Evolutionary conservation across 1,140 invertebrate species (phyloP).

Genomic region (Orchestia grillus): DNA sequence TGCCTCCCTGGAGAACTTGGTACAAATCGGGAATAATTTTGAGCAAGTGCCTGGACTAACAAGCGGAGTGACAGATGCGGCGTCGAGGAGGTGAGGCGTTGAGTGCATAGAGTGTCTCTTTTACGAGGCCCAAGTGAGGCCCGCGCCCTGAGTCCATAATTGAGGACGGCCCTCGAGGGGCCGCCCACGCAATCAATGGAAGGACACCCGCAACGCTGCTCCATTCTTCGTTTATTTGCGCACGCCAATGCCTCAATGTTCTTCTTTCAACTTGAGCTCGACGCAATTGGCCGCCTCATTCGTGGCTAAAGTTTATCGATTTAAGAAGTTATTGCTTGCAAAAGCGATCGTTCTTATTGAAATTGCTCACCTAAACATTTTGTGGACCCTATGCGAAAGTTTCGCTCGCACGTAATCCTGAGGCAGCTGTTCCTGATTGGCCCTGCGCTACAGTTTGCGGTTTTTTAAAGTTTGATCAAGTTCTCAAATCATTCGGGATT

Average conservation of each 20-base stretch:
- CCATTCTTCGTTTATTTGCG: neutral
- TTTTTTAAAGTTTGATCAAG: neutral
- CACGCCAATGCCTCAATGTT: neutral
- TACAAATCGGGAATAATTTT: neutral
- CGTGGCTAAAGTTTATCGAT: neutral
- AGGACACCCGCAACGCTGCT: constrained; percentile 6
- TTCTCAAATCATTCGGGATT: neutral
- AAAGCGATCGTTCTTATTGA: neutral
- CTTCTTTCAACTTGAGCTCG: neutral
- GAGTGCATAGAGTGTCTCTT: constrained; percentile 47
- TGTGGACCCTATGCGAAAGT: neutral
- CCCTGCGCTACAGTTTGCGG: neutral
- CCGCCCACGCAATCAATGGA: constrained; percentile 51
- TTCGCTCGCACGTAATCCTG: neutral
- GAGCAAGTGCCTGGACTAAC: neutral
- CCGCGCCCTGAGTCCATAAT: neutral
- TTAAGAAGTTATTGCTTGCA: neutral
- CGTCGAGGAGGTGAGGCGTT: constrained; percentile 1
- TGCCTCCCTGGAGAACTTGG: neutral
- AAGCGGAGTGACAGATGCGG: constrained; percentile 37
- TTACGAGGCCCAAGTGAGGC: constrained; percentile 49
- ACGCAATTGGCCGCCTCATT: neutral
- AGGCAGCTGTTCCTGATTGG: neutral
- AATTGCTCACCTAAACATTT: neutral
- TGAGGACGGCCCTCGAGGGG: constrained; percentile 13